Evolutionary conservation across 2,888 invertebrate species (phyloP).

Genomic region (Meteorus cinctellus): DNA sequence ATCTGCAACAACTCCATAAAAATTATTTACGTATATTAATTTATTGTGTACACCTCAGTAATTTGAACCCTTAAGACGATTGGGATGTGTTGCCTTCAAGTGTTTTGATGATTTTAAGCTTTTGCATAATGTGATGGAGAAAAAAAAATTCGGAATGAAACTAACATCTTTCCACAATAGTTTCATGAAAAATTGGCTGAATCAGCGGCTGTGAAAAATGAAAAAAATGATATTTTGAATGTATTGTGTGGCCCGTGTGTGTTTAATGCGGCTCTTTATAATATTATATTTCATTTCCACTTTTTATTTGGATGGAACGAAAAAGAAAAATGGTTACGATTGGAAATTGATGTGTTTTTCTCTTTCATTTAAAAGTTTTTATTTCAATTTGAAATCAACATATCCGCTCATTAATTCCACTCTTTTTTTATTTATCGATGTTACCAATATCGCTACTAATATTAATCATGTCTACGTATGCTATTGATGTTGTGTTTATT

Average conservation of each 20-base stretch:
- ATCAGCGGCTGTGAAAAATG: neutral
- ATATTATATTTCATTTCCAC: neutral
- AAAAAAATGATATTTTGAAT: neutral
- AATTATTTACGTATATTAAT: constrained; percentile 4
- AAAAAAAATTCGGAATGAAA: neutral
- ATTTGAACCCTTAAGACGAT: constrained; percentile 14
- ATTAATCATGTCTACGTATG: constrained; percentile 17
- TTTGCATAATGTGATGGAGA: neutral
- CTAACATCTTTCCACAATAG: neutral
- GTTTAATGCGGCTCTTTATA: constrained; percentile 3
- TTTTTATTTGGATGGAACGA: neutral
- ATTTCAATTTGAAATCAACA: constrained; percentile 13
- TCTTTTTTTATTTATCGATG: constrained; percentile 10
- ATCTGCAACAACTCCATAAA: constrained; percentile 42
- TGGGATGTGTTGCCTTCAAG: constrained; percentile 20
- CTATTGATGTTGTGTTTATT: constrained; percentile 29
- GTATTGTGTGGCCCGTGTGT: constrained; percentile 1
- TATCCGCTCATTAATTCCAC: constrained; percentile 1
- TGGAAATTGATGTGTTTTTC: constrained; percentile 5
- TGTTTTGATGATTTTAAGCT: neutral
- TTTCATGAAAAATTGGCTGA: constrained; percentile 6
- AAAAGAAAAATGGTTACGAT: constrained; percentile 6
- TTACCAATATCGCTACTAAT: constrained; percentile 21
- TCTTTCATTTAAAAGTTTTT: neutral
- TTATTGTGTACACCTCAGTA: neutral